These are phyloP conservation scores for Drosophila neutralis DNA, from an alignment of 2,888 invertebrate species.

Conservation along the genomic window DNA sequence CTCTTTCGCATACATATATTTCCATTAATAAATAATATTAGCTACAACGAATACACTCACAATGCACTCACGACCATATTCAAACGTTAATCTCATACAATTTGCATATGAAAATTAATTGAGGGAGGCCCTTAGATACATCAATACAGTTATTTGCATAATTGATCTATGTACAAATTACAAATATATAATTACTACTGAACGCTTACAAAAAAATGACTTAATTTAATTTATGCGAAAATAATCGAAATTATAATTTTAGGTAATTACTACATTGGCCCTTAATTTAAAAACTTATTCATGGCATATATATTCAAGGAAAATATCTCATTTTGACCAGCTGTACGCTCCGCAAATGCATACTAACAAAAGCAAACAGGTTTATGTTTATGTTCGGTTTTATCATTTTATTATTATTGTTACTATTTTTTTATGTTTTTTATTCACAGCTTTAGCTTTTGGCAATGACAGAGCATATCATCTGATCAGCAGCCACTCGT, in stretches of 20 bases:
- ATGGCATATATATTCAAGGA: neutral
- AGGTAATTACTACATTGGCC: neutral
- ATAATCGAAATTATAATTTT: neutral
- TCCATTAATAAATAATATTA: neutral
- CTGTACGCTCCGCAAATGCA: neutral
- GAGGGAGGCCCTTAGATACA: neutral
- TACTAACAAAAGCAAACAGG: neutral
- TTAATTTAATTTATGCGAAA: slow-evolving; percentile 5
- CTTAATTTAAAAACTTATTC: neutral
- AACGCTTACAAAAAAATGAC: neutral
- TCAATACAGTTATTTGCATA: slow-evolving; percentile 5
- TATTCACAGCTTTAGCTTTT: slow-evolving; percentile 25
- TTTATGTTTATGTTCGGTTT: neutral
- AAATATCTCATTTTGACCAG: neutral
- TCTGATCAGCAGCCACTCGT: slow-evolving; percentile 14
- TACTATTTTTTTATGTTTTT: neutral
- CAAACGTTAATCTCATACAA: neutral
- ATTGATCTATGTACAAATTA: neutral
- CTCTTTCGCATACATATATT: neutral
- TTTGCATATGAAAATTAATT: neutral
- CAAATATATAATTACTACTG: neutral
- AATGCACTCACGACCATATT: slow-evolving; percentile 2
- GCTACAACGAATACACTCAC: neutral
- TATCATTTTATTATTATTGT: neutral
- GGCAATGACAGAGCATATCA: slow-evolving; percentile 44